Base-by-base conservation (phyloP, 2,888 invertebrate species). In the Petrolisthes manimaculis region DNA sequence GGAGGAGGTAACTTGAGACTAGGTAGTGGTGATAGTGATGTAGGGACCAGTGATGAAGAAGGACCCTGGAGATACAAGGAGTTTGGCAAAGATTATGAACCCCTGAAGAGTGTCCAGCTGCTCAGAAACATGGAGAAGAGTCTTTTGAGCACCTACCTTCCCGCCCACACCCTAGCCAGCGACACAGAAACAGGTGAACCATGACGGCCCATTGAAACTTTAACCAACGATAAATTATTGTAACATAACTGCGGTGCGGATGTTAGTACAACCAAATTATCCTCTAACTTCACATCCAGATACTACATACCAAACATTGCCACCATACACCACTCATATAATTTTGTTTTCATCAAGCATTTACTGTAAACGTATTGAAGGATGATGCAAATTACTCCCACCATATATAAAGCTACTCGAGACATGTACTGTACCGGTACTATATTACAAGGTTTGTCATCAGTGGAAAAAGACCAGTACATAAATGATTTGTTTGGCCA, bases 51-150 rank as follows among this genome's bases (percentile, higher is more conserved):
- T 78, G 86, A 71, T 5, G 71, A 55, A 24, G 21, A 55, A 18
- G 69, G 85, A 5, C 82, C 84, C 8, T 85, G 83, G 86, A 75
- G 84, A 51, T 78, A 67, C 56, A 84, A 86, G 61, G 91, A 89
- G 12, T 89, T 89, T 56, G 81, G 81, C n/a, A 89, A 91, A 77
- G 91, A 91, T 24, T 91, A 84, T 55, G 91, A 91, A 71, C 89
- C 89, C 51, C 24, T 91, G 74, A 88, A 90, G 67, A 91, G 91
- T 83, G 89, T 89, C 8, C 74, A 86, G 67, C 80, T 89, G 37
- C 55, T 89, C 53, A 88, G 86, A 80, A 91, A 86, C 56, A 77
- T 91, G 21, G 84, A 88, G 53, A 88, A 88, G 51, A 90, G 80
- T 77, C 37, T 37, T 37, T 79, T 91, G 67, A 89, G 86, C 54